Evolutionary conservation across 2,113 vertebrate genomes (phyloP), one percentile per base, ranked within the genome.

Genomic region (Ceyx melanurus): DNA sequence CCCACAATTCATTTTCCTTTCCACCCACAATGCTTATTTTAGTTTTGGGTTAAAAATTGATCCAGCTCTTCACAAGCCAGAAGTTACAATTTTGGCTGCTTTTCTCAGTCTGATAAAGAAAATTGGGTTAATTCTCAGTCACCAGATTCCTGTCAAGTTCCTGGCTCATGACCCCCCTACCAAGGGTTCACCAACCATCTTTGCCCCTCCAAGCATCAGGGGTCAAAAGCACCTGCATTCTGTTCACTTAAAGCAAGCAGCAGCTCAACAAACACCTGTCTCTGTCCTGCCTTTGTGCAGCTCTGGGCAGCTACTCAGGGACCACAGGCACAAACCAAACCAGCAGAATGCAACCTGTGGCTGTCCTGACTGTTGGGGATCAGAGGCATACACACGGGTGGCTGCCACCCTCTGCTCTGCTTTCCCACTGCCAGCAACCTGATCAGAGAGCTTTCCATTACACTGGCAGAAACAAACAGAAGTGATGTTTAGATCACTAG

Each of bases 271-370:
- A 51, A 74, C 23, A 15, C 2, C 43, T 9, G 20, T 31, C 21
- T 56, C 71, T 1, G 0, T 5, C 8, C 51, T 21, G 54, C 80
- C 42, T 10, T 6, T 0, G 0, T 2, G 37, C 60, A 37, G 31
- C 14, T 42, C n/a, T 3, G 11, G 45, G 68, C 64, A 89, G 58
- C 67, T 20, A 13, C 5, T 20, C 3, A 0, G 8, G 35, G 22
- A 19, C 5, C 29, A 3, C 23, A 3, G 0, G 4, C 51, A 28
- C 58, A 80, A 33, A 29, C 45, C 2, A 0, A 7, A 56, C 1
- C 15, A 58, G 74, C 46, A 64, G 43, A 50, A 14, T 0, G 0
- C 21, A 28, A 23, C 11, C 80, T 8, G 37, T 0, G 8, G 22
- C 60, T 43, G 43, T 1, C 22, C 50, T 57, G 54, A 5, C 11